phyloP scores from a whole-genome alignment of 2,113 vertebrate species.

The Lynx canadensis region DNA sequence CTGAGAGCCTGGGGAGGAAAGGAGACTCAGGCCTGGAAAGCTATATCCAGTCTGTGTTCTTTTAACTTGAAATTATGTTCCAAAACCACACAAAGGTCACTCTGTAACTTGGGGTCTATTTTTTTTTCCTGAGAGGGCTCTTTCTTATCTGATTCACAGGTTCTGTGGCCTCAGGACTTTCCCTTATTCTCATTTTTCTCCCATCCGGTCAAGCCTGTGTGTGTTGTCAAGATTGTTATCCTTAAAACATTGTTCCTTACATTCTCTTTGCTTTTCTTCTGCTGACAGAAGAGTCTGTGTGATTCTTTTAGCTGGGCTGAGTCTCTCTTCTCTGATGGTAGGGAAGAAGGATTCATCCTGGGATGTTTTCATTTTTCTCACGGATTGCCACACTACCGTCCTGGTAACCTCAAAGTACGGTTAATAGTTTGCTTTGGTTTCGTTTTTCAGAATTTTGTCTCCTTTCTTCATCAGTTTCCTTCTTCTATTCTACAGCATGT shows the following conservation, averaged over 20 bases:
- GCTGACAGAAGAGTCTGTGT: not conserved
- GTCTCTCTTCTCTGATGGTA: accelerated
- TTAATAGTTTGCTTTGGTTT: not conserved
- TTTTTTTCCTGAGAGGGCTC: not conserved
- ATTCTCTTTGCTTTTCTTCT: not conserved
- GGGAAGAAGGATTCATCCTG: not conserved
- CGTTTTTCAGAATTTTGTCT: not conserved
- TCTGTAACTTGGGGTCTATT: not conserved
- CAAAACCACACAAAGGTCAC: not conserved
- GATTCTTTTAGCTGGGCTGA: not conserved
- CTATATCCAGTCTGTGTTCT: not conserved
- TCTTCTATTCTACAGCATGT: no score
- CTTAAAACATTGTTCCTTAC: not conserved
- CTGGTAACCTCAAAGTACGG: not conserved
- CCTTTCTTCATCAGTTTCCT: not conserved
- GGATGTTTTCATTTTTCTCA: not conserved
- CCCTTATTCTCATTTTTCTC: not conserved
- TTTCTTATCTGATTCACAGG: not conserved
- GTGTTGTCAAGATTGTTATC: not conserved
- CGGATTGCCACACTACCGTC: not conserved
- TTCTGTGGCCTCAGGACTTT: not conserved
- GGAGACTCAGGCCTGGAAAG: not conserved
- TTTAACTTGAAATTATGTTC: not conserved
- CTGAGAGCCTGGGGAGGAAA: not conserved
- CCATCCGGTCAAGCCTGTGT: not conserved